Evolutionary conservation across 2,888 invertebrate genomes (phyloP).

Genomic region (Xestia ashworthii): DNA sequence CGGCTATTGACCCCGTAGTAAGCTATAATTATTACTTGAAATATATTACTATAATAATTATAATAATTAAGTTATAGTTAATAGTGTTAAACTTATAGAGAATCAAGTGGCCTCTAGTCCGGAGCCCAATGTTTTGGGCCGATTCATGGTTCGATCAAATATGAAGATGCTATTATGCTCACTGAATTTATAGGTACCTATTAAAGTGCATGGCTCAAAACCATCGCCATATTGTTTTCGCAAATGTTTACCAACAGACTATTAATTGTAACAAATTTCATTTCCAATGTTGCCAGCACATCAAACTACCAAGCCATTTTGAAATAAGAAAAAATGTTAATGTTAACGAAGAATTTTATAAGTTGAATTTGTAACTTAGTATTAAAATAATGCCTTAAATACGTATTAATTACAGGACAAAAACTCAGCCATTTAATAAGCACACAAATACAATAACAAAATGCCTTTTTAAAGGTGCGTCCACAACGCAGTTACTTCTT

Average conservation of each 20-base stretch:
- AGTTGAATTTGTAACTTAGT: neutral
- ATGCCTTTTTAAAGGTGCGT: constrained; percentile 31
- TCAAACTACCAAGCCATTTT: neutral
- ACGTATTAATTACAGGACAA: neutral
- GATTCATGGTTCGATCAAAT: neutral
- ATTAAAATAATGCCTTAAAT: constrained; percentile 14
- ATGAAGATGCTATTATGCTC: neutral
- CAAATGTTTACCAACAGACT: neutral
- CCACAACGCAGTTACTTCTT: neutral
- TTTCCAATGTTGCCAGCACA: neutral
- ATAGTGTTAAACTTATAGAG: constrained; percentile 8
- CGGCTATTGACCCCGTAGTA: neutral
- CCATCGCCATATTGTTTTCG: neutral
- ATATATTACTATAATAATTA: too few relatives aligned
- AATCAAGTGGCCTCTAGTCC: constrained; percentile 1
- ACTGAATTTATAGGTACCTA: neutral
- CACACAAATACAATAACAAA: constrained; percentile 57
- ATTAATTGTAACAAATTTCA: neutral
- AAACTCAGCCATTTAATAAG: constrained; percentile 22
- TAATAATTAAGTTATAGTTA: constrained; percentile 10
- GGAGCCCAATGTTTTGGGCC: neutral
- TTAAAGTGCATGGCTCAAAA: neutral
- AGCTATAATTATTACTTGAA: neutral
- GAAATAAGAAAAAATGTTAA: neutral
- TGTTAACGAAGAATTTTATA: neutral